Evolutionary conservation across 2,113 vertebrate genomes (phyloP), one percentile per base, ranked within the genome.

Genomic region (Atlantisia rogersi): DNA sequence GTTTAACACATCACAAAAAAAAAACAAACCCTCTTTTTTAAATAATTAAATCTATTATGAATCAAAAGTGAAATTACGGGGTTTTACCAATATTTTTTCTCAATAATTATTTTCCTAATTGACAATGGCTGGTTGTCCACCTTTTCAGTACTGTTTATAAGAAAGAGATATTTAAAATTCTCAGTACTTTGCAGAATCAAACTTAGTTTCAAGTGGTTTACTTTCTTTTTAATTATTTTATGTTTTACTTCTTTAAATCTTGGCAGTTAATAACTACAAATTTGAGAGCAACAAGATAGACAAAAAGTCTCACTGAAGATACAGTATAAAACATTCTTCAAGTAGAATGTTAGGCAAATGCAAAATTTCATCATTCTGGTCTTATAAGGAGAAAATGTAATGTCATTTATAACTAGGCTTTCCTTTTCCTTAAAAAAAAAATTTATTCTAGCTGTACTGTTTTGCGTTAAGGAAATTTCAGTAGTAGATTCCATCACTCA

Each of bases 1-100:
- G 7, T 69, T 74, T 64, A 64, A 16, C 0, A 0, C 40, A 29
- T 46, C 11, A n/a, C 3, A 0, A 1, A 60, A 44, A 40, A 5
- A 60, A 35, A 35, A n/a, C n/a, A n/a, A 35, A 35, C 15, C 21
- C 29, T 29, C 29, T 24, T 37, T 24, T 19, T 35, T 25, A 26
- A 28, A 55, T 29, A 29, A 29, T 20, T 28, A 73, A 78, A 62
- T 35, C 0, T 37, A 40, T 40, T 58, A 24, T 2, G 46, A 64
- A 32, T 64, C 4, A 62, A 39, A 26, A 52, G 21, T 50, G 9
- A n/a, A n/a, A 37, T 50, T 59, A 39, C 12, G 2, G 0, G 39
- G 65, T 24, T 59, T 35, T 77, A 31, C 7, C 22, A 44, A 62
- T 14, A 16, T 5, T 10, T 82, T 82, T 58, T 5, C 18, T 29